A percentile compares a stretch with the other conserved stretches of the same genome.
These are phyloP conservation scores for Oryzias dopingdopingensis DNA, from an alignment of 2,797 vertebrate species.

Conservation along the genomic window DNA sequence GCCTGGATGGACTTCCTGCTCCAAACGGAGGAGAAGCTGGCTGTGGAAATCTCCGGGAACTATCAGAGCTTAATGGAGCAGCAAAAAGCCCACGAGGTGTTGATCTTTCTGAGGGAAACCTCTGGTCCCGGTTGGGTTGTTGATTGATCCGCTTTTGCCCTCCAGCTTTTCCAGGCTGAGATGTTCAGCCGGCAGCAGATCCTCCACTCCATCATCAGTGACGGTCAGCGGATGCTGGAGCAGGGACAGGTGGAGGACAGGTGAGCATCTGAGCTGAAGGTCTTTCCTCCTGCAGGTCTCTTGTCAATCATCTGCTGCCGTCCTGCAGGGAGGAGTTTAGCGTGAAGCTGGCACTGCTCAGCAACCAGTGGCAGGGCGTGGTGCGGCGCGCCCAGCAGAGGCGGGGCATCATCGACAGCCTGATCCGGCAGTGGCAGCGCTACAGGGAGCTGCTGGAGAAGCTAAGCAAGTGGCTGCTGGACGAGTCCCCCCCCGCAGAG, in stretches of 20 bases:
- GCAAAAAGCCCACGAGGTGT: conserved; percentile 91
- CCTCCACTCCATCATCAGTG: conserved; percentile 93
- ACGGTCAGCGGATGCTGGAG: conserved; percentile 92
- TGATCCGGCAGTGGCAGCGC: conserved; percentile 94
- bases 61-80: conserved; percentile 91
- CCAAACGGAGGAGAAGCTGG: conserved; percentile 91
- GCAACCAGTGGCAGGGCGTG: conserved; percentile 97
- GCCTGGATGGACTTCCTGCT: conserved; percentile 96
- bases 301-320: background rate
- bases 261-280: conserved; percentile 62
- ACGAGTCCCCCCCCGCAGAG: conserved; percentile 78
- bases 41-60: conserved; percentile 93
- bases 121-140: background rate
- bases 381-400: conserved; percentile 94
- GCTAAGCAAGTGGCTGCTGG: conserved; percentile 86
- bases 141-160: conserved; percentile 9
- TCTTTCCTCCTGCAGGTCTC: background rate
- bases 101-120: background rate
- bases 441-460: conserved; percentile 91
- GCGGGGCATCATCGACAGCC: conserved; percentile 91
- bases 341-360: conserved; percentile 88
- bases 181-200: conserved; percentile 99
- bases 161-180: conserved; percentile 94
- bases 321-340: conserved; percentile 89
- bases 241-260: conserved; percentile 98